These are phyloP conservation scores for Paradisaea rubra DNA, from an alignment of 2,113 vertebrate genomes.

Conservation along the genomic window DNA sequence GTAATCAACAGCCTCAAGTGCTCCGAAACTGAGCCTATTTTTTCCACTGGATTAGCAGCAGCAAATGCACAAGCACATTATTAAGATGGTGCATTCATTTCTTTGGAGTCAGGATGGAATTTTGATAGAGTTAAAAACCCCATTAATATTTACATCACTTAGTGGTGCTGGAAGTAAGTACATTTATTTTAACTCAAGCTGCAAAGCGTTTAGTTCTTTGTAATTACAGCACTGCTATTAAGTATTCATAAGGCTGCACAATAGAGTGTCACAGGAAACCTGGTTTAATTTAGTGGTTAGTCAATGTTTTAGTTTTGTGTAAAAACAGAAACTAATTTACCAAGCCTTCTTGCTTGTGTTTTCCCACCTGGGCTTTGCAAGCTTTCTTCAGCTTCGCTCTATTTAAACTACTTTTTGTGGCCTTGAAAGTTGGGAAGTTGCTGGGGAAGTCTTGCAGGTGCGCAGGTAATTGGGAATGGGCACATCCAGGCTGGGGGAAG, in stretches of 20 bases:
- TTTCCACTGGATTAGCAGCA: neutral
- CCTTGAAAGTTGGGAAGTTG: neutral
- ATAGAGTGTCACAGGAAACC: conserved; percentile 22
- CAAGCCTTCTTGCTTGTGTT: neutral
- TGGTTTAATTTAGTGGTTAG: conserved; percentile 39
- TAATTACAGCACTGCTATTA: conserved; percentile 50
- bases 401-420: neutral
- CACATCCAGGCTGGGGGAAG: neutral
- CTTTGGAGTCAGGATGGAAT: neutral
- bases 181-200: conserved; percentile 40
- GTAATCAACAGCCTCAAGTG: neutral
- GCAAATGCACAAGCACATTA: neutral
- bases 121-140: conserved; percentile 28
- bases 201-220: conserved; percentile 12
- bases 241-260: conserved; percentile 42
- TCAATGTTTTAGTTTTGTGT: conserved; percentile 40
- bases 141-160: conserved; percentile 55
- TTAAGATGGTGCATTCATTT: neutral
- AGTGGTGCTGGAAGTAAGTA: neutral
- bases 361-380: neutral
- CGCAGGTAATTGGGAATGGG: neutral
- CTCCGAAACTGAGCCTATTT: neutral
- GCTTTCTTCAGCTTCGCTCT: neutral
- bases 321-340: conserved; percentile 38
- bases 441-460: neutral